phyloP scores from a whole-genome alignment of 2,797 vertebrate genomes.

The Gambelia wislizenii region DNA sequence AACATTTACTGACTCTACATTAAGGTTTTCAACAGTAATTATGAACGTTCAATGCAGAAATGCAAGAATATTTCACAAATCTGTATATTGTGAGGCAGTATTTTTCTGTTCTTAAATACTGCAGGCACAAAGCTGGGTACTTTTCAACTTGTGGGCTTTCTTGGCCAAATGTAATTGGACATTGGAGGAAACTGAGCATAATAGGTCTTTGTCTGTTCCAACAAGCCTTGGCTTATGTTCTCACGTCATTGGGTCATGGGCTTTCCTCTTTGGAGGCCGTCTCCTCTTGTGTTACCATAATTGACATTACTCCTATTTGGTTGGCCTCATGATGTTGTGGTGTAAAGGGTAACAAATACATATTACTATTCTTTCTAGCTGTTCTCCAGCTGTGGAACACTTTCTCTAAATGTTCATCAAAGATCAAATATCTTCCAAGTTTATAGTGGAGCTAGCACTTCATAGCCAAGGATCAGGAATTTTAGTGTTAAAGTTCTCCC shows the following conservation, averaged over 20 bases:
- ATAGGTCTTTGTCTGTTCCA: background rate
- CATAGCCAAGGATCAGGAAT: background rate
- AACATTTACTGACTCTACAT: constrained; percentile 18
- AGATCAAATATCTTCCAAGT: background rate
- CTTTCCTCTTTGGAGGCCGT: background rate
- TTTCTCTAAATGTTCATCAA: constrained; percentile 10
- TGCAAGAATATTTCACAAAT: background rate
- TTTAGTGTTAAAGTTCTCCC: background rate
- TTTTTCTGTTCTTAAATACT: background rate
- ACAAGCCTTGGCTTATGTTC: background rate
- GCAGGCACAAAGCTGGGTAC: background rate
- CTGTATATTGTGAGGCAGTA: background rate
- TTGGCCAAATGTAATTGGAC: background rate
- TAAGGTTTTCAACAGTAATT: constrained; percentile 30
- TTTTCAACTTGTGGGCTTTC: background rate
- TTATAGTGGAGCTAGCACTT: background rate
- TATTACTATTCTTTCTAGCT: background rate
- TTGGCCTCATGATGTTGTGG: background rate
- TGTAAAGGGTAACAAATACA: background rate
- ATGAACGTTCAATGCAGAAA: background rate
- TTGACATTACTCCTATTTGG: background rate
- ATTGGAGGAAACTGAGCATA: background rate
- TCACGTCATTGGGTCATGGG: background rate
- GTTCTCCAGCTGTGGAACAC: background rate
- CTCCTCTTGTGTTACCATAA: background rate